Base-by-base conservation (phyloP, 2,113 vertebrate genomes). In the Cnemophilus loriae region DNA sequence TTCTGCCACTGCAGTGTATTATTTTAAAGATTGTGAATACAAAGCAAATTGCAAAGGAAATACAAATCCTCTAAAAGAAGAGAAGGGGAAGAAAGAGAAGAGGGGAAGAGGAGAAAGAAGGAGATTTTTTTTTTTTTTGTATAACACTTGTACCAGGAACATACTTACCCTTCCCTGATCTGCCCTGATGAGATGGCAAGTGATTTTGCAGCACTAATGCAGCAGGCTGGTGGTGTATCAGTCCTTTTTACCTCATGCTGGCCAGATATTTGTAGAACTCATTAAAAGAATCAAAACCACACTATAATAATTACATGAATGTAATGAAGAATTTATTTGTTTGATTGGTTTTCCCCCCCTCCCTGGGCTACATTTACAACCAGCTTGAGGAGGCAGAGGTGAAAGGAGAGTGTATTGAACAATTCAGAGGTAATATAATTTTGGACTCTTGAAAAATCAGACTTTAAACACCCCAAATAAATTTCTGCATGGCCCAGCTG, bases 401-500 rank as follows among this genome's bases (percentile, higher is more conserved):
- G 24, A 88, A 90, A 79, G 41, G 21, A 87, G 32, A 74, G 21
- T 20, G 6, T 56, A 32, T 23, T 77, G 78, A 80, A 35, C 32
- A 63, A 75, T 87, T 78, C 52, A 92, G 44, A 89, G 35, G n/a
- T 65, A 53, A 37, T 68, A 76, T 15, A 3, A 47, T 65, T 91
- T 91, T 71, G 42, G 44, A 76, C 6, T 85, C 57, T 27, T 65
- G 41, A 76, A 85, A 91, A 91, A 77, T 85, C 64, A 71, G 46
- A 33, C 39, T 85, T 86, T 69, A 69, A 95, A 77, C 33, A 59
- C 35, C 13, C 22, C 33, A 83, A 8, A 89, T 89, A 65, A 69
- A 89, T 91, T 76, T 49, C 42, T 73, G 59, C 55, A 21, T 86
- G 70, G 75, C 82, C 90, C 70, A 73, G 63, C 63, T 90, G 63